Evolutionary conservation across 2,888 invertebrate species (phyloP).

Genomic region (Drosophila lacicola): DNA sequence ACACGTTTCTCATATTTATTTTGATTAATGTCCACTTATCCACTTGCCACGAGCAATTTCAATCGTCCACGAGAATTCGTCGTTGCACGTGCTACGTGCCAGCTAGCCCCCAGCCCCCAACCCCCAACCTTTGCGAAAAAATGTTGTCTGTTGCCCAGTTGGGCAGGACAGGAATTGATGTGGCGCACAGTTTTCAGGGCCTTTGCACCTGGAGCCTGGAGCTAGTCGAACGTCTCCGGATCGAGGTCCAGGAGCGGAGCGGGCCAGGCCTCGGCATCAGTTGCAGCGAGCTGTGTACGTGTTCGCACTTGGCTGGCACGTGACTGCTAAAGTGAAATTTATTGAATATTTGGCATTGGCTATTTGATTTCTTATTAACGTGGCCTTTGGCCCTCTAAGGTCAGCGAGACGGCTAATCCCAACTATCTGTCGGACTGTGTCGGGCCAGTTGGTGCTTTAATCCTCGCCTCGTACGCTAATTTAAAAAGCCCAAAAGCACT

Average conservation of each 20-base stretch:
- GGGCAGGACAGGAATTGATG: slow-evolving; percentile 72
- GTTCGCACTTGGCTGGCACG: slow-evolving; percentile 80
- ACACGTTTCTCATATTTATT: slow-evolving; percentile 79
- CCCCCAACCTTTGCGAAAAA: slow-evolving; percentile 9
- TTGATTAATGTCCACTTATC: slow-evolving; percentile 80
- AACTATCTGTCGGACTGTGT: slow-evolving; percentile 20
- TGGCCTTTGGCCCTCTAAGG: slow-evolving; percentile 32
- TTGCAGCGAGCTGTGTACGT: slow-evolving; percentile 74
- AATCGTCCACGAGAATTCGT: slow-evolving; percentile 66
- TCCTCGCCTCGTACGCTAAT: slow-evolving; percentile 60
- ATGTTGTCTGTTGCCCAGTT: slow-evolving; percentile 72
- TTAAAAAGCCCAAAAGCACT: slow-evolving; percentile 45
- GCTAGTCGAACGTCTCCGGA: slow-evolving; percentile 16
- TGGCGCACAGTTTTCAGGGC: slow-evolving; percentile 69
- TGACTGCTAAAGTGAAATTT: slow-evolving; percentile 79
- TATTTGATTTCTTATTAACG: slow-evolving; percentile 82
- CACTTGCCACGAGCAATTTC: slow-evolving; percentile 77
- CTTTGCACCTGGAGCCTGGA: slow-evolving; percentile 73
- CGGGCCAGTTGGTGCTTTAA: slow-evolving; percentile 29
- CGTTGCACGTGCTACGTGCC: slow-evolving; percentile 62
- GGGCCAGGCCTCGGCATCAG: slow-evolving; percentile 66
- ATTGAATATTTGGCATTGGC: slow-evolving; percentile 81
- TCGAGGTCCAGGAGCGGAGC: background rate
- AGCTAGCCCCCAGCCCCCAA: background rate
- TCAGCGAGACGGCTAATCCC: background rate